Percentiles rank a stretch among this genome's conserved stretches.
Evolutionary conservation across 2,888 invertebrate genomes (phyloP).

Genomic region (Polydrusus cervinus): DNA sequence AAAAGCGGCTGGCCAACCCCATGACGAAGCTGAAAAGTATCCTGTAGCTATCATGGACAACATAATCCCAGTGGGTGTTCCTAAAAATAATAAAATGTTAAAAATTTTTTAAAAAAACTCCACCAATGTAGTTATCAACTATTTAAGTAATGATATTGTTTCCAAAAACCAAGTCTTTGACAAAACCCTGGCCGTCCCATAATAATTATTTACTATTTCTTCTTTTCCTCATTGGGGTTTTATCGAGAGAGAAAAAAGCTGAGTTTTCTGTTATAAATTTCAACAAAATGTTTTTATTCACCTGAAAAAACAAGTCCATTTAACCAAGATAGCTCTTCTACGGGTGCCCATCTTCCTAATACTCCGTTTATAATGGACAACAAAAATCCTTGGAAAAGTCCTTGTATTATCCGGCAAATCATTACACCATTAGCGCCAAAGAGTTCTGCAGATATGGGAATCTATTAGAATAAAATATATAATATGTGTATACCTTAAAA

Average conservation of each 20-base stretch:
- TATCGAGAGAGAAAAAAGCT: too few relatives aligned
- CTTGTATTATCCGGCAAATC: slow-evolving; percentile 32
- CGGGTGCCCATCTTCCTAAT: slow-evolving; percentile 32
- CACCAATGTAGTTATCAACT: too few relatives aligned
- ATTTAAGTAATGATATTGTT: too few relatives aligned
- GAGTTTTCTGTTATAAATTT: too few relatives aligned
- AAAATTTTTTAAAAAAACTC: not conserved
- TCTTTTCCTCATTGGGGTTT: too few relatives aligned
- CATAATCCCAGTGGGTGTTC: slow-evolving; percentile 85
- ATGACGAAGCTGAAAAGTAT: slow-evolving; percentile 76
- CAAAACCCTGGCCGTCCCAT: too few relatives aligned
- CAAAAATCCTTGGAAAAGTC: slow-evolving; percentile 37
- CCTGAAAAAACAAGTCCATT: slow-evolving; percentile 26
- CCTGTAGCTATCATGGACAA: slow-evolving; percentile 81
- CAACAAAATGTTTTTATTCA: not conserved
- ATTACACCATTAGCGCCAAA: slow-evolving; percentile 36
- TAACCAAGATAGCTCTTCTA: slow-evolving; percentile 10
- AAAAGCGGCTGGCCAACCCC: slow-evolving; percentile 85
- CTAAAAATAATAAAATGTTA: slow-evolving; percentile 68
- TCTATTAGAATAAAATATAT: slow-evolving; percentile 3
- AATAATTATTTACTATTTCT: too few relatives aligned
- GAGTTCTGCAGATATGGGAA: slow-evolving; percentile 23
- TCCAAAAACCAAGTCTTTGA: too few relatives aligned
- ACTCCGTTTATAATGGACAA: slow-evolving; percentile 24
- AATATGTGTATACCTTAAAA: not conserved